These are phyloP conservation scores for Drosophila borborema DNA, from an alignment of 2,888 invertebrate species.

Conservation along the genomic window DNA sequence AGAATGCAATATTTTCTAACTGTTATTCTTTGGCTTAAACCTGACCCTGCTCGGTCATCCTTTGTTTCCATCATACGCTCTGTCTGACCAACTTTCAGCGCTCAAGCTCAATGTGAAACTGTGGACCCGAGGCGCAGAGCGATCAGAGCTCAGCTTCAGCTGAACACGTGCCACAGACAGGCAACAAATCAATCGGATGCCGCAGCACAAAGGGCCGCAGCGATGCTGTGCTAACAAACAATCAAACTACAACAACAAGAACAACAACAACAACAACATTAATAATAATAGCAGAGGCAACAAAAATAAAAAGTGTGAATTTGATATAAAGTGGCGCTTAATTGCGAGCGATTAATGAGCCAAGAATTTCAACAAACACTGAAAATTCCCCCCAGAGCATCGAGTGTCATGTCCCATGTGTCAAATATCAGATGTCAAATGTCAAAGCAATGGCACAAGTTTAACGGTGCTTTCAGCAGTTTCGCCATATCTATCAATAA, in stretches of 20 bases:
- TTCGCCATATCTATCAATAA: conserved; percentile 48
- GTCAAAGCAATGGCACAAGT: conserved; percentile 71
- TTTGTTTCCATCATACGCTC: conserved; percentile 13
- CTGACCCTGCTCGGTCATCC: conserved; percentile 18
- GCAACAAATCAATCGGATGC: conserved; percentile 50
- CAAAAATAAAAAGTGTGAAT: conserved; percentile 52
- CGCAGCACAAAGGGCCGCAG: conserved; percentile 26
- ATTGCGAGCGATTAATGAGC: conserved; percentile 77
- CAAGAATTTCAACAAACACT: conserved; percentile 63
- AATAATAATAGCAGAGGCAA: conserved; percentile 7
- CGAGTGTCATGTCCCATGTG: conserved; percentile 40
- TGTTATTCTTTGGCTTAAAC: conserved; percentile 7
- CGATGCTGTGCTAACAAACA: conserved; percentile 28
- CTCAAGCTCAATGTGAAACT: conserved; percentile 16
- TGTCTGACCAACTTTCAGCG: conserved; percentile 41
- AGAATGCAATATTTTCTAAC: conserved; percentile 24
- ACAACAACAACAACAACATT: neutral
- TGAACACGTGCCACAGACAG: conserved; percentile 53
- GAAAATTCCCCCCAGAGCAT: conserved; percentile 25
- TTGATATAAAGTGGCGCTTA: conserved; percentile 76
- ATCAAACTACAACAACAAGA: conserved; percentile 19
- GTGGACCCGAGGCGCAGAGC: neutral
- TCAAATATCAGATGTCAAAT: conserved; percentile 56
- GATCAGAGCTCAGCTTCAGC: conserved; percentile 8
- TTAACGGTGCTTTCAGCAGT: conserved; percentile 67